These are phyloP conservation scores for Cheilosia pagana DNA, from an alignment of 2,888 invertebrate genomes.

Conservation along the genomic window DNA sequence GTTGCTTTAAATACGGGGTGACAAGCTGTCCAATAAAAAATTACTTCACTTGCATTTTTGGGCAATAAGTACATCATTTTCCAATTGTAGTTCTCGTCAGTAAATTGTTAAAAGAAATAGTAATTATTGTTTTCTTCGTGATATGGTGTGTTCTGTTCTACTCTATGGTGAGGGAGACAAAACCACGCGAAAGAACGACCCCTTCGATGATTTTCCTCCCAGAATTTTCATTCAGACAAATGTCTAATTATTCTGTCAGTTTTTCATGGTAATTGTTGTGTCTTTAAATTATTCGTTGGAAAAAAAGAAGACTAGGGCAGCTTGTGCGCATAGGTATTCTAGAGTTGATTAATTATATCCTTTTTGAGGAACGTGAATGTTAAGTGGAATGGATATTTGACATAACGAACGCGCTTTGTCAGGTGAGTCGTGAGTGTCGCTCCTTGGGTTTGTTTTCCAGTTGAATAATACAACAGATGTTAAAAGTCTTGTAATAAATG, in stretches of 20 bases:
- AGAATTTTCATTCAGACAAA: constrained; percentile 36
- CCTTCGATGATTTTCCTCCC: constrained; percentile 32
- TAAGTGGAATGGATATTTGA: not conserved
- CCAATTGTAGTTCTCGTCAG: not conserved
- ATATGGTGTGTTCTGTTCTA: constrained; percentile 8
- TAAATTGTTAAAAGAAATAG: not conserved
- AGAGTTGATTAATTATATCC: not conserved
- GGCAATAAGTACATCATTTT: not conserved
- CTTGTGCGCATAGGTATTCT: not conserved
- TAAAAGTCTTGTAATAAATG: not conserved
- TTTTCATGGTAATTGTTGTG: constrained; percentile 6
- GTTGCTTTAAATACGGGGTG: not conserved
- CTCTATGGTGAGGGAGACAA: constrained; percentile 23
- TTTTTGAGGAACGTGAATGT: not conserved
- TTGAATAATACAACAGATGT: constrained; percentile 23
- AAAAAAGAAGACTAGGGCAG: not conserved
- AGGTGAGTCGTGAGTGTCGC: constrained; percentile 19
- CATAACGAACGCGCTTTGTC: constrained; percentile 4
- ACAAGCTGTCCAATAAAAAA: not conserved
- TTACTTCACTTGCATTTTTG: not conserved
- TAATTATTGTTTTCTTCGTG: constrained; percentile 17
- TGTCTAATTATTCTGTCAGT: constrained; percentile 16
- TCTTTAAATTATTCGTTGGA: not conserved
- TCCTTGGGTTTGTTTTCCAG: constrained; percentile 2
- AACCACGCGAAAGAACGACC: constrained; percentile 33